Evolutionary conservation across 2,113 vertebrate genomes (phyloP).

Genomic region (Stictonetta naevosa): DNA sequence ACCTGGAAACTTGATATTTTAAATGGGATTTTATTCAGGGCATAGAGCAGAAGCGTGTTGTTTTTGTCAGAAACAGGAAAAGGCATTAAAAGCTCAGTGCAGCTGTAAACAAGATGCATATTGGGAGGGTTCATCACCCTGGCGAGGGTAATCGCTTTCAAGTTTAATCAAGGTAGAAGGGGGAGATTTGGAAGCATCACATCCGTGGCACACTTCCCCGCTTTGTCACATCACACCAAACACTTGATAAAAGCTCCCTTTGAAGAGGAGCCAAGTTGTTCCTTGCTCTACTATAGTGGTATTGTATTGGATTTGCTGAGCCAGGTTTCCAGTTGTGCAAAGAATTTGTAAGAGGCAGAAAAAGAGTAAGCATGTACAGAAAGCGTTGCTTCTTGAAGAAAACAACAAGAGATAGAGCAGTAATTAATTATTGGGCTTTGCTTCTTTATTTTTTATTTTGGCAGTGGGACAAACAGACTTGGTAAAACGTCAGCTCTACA

Average conservation of each 20-base stretch:
- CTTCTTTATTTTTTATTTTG: neutral
- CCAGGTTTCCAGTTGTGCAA: neutral
- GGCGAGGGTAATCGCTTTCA: neutral
- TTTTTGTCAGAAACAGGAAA: neutral
- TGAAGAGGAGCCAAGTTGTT: conserved; percentile 60
- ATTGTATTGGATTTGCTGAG: neutral
- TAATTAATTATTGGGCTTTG: conserved; percentile 14
- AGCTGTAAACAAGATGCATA: conserved; percentile 7
- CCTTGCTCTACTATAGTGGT: neutral
- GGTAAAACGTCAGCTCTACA: neutral
- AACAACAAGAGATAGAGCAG: neutral
- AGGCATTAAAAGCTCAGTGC: neutral
- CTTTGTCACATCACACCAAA: conserved; percentile 48
- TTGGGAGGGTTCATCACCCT: neutral
- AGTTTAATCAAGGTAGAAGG: conserved; percentile 37
- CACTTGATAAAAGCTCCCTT: conserved; percentile 48
- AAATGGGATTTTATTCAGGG: neutral
- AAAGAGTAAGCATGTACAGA: neutral
- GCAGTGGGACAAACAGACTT: neutral
- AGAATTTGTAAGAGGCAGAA: neutral
- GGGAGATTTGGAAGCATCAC: neutral
- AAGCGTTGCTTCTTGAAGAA: neutral
- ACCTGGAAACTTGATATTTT: neutral
- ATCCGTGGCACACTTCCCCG: conserved; percentile 41
- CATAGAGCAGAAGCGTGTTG: neutral